Base-by-base conservation (phyloP, 2,797 vertebrate species). In the Sebastes iracundus region DNA sequence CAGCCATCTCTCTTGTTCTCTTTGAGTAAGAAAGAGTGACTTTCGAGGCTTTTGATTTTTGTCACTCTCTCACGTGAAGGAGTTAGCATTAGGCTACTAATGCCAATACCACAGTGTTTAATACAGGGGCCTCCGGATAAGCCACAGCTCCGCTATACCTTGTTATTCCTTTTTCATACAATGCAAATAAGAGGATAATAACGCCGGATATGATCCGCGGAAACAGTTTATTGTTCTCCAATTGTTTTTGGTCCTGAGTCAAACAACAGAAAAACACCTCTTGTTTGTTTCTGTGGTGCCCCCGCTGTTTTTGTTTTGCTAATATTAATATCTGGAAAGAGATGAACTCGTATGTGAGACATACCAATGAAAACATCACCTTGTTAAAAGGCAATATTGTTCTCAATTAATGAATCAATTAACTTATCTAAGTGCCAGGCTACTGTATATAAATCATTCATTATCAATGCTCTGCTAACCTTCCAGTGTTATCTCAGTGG, bases 111-210 rank as follows among this genome's bases (percentile, higher is more conserved):
- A 35, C 72, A 77, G 71, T 81, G 77, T 80, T 89, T 89, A 92
- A 89, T 91, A 74, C 80, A 84, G 83, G 70, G 85, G 86, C 85
- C 85, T 88, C 75, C 18, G 59, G 87, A 90, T 95, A 94, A 94
- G 84, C 93, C 82, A 61, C 79, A 14, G 71, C 80, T 76, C 76
- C 30, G 14, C 79, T 87, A 16, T 42, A 91, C 87, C 87, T 93
- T 94, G 91, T 95, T 94, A 90, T 95, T 95, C 49, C 67, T 61
- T 80, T 88, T 92, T 85, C 82, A 88, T 84, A 80, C 28, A 86
- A 86, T 79, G 71, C 80, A 90, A 90, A 87, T 92, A 94, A 94
- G 93, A 95, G 93, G 92, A 95, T 93, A 90, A 94, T 91, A 92
- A 88, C 56, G 23, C n/a, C 9, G 53, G 72, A 91, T 90, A 89